Evolutionary conservation across 2,888 invertebrate species (phyloP), one percentile per base, ranked within the genome.

Genomic region (Sarcophaga rosellei): DNA sequence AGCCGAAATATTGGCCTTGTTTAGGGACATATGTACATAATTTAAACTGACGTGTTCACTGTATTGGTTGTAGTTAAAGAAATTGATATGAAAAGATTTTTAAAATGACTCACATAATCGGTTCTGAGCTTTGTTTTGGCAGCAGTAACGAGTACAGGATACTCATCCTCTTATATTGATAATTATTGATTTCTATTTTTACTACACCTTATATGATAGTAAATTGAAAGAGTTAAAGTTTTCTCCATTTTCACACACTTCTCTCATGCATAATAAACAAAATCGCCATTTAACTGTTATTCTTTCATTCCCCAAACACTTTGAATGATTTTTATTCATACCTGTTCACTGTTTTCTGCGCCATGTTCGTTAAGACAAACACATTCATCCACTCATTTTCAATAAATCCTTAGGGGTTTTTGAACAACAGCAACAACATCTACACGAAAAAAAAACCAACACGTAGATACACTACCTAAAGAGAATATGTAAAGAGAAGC

Each of bases 361-460:
- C 2, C 35, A 10, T 35, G 35, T 68, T 73, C 63, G 12, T 70
- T 80, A 69, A 78, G 59, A 65, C 84, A 84, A 76, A 72, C 73
- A 70, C 72, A 72, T 59, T 66, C 35, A 35, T 35, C 23, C 69
- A 66, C 59, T 78, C 74, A 80, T 83, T 77, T 80, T 53, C 74
- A 62, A 80, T 75, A 83, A 81, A 86, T 86, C 86, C 83, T 86
- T 81, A 44, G 74, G 83, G 86, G 45, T 25, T 59, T 69, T 6
- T 53, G 65, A 59, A 47, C 15, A 57, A 10, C 74, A 66, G 68
- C 61, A 57, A 25, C 65, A 10, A 81, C 47, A 62, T 47, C 3
- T 15, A 17, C 17, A n/a, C n/a, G n/a, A 15, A 45, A 45, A 59
- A 77, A 21, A 15, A 11, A 53, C 10, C 72, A 76, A 76, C 76